Base-by-base conservation (phyloP, 92 coral and sea anemone genomes). In the Epizoanthus illoricatus region DNA sequence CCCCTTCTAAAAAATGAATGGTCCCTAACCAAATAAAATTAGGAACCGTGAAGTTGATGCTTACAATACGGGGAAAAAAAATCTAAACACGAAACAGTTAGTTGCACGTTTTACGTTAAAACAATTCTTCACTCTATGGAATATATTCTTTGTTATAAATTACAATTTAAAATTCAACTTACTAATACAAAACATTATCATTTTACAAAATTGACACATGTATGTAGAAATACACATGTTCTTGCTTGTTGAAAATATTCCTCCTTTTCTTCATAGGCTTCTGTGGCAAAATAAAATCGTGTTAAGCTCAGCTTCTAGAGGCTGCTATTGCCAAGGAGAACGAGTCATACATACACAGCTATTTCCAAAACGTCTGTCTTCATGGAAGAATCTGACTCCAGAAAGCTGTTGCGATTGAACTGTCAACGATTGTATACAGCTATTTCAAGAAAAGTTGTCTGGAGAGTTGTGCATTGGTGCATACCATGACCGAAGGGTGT, bases 101-200 rank as follows among this genome's bases (percentile, higher is more conserved):
- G 56, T 52, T 52, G 56, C 56, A 52, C 16, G 15, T 52, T 52
- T 52, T 52, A 52, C 56, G 10, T 52, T 52, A 52, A 52, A 52
- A 11, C 56, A 52, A 66, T 4, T 39, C 49, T 68, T 39, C 73
- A 68, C 20, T 68, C 73, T 15, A 28, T 64, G 42, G 6, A 33
- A 65, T 65, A 39, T 12, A 67, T 68, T 13, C n/a, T 68, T 68
- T 40, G 45, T 68, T 64, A 33, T 19, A 68, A 67, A 39, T 67
- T 36, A 39, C 72, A 67, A 67, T 33, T 68, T 68, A 10, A 39
- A 68, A 15, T 68, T 68, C 19, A 68, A 28, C 42, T 16, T 39
- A 66, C 18, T 33, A 1, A 68, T 68, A 68, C 72, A 65, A 68
- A 68, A 68, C 39, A 68, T 33, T 11, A 19, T 66, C 17, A 24